A percentile compares a stretch with the other conserved stretches of the same genome.
These are phyloP conservation scores for Ectobius pallidus DNA, from an alignment of 2,888 invertebrate genomes.

Conservation along the genomic window DNA sequence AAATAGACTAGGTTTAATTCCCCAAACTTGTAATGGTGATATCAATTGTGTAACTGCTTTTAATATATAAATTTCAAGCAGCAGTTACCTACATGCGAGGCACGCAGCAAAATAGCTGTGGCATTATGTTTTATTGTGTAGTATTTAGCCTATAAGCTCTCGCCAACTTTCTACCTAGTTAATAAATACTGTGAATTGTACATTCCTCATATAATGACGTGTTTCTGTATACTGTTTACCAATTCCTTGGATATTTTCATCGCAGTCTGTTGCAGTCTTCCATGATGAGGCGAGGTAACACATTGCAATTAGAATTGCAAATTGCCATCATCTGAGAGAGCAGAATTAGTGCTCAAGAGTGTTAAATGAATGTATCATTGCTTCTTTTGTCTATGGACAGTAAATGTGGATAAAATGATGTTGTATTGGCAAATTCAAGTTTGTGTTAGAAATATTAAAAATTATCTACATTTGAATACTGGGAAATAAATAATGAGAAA, in stretches of 20 bases:
- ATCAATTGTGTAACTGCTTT: too few species aligned
- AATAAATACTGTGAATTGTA: not conserved
- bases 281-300: not conserved
- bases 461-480: not conserved
- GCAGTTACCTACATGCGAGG: conserved; percentile 7
- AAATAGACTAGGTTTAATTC: too few species aligned
- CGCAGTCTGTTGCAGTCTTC: not conserved
- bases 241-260: not conserved
- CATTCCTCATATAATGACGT: not conserved
- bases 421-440: not conserved
- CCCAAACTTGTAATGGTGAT: too few species aligned
- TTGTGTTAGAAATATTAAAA: not conserved
- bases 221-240: not conserved
- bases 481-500: not conserved
- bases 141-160: not conserved
- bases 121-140: not conserved
- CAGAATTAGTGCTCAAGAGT: conserved; percentile 4
- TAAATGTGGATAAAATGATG: conserved; percentile 1
- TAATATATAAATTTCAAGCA: not conserved
- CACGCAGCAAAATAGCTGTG: not conserved
- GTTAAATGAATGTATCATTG: not conserved
- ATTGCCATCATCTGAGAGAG: conserved; percentile 15
- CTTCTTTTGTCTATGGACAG: conserved; percentile 12
- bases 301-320: not conserved
- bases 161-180: not conserved